These are phyloP conservation scores for Ranitomeya imitator DNA, from an alignment of 2,113 vertebrate genomes.

Conservation along the genomic window DNA sequence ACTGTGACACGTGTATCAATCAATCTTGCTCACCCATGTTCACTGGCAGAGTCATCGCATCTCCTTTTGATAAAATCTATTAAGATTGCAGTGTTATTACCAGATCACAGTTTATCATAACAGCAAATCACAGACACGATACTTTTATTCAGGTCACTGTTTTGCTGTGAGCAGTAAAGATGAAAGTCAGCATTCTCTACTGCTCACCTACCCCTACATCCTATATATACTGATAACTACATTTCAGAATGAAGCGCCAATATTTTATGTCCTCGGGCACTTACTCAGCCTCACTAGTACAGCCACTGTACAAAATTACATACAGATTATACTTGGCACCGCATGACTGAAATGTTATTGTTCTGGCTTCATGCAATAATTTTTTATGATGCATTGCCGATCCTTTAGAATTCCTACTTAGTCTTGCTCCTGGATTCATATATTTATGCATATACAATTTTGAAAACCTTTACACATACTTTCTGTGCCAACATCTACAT, in stretches of 20 bases:
- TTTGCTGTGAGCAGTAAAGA: neutral
- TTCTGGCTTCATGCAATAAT: constrained; percentile 6
- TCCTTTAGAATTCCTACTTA: neutral
- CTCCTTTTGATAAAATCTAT: too few species aligned
- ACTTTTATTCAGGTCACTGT: neutral
- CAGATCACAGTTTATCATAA: neutral
- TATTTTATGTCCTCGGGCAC: neutral
- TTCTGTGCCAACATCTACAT: neutral
- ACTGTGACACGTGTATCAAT: too few species aligned
- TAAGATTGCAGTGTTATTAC: neutral
- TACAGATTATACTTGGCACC: constrained; percentile 11
- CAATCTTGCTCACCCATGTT: too few species aligned
- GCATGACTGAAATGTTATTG: neutral
- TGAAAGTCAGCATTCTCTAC: neutral
- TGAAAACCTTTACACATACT: neutral
- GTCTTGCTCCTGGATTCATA: too few species aligned
- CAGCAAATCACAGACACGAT: neutral
- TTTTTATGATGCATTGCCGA: neutral
- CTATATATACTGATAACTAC: neutral
- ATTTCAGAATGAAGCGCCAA: neutral
- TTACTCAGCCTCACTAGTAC: neutral
- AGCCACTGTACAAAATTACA: neutral
- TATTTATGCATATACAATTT: neutral
- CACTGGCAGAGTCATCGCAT: too few species aligned
- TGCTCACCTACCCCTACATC: neutral